A percentile compares a stretch with the other conserved stretches of the same genome.
Evolutionary conservation across 1,140 invertebrate species (phyloP).

Genomic region (Megathymus violae): DNA sequence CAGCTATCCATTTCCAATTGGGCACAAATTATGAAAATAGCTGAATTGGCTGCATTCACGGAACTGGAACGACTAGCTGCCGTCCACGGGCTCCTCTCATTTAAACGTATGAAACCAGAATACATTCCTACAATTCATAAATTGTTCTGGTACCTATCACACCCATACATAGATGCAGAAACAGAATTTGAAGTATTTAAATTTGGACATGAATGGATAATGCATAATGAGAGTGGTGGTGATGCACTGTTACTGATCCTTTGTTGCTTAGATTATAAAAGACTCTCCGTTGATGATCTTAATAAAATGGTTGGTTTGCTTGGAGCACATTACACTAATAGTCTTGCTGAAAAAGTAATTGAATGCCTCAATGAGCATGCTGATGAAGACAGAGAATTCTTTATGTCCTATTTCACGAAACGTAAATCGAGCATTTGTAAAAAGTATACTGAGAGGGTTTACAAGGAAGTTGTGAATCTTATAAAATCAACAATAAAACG

Average conservation of each 20-base stretch:
- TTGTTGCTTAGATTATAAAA: slow-evolving; percentile 65
- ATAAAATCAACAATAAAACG: slow-evolving; percentile 54
- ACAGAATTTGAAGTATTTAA: slow-evolving; percentile 66
- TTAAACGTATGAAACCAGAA: slow-evolving; percentile 64
- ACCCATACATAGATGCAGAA: slow-evolving; percentile 63
- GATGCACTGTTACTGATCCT: slow-evolving; percentile 64
- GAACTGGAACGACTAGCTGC: slow-evolving; percentile 57
- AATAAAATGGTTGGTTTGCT: slow-evolving; percentile 50
- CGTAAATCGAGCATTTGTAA: slow-evolving; percentile 50
- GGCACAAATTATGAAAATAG: slow-evolving; percentile 62
- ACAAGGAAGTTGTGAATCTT: slow-evolving; percentile 57
- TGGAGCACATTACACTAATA: slow-evolving; percentile 49
- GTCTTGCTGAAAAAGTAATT: slow-evolving; percentile 65
- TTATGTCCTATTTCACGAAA: slow-evolving; percentile 31
- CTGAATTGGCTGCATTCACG: slow-evolving; percentile 54
- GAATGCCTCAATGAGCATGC: slow-evolving; percentile 52
- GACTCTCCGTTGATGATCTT: slow-evolving; percentile 49
- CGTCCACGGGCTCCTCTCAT: slow-evolving; percentile 60
- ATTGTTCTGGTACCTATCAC: slow-evolving; percentile 72
- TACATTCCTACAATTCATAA: slow-evolving; percentile 58
- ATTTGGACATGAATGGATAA: slow-evolving; percentile 70
- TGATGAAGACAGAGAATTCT: slow-evolving; percentile 38
- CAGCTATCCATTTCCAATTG: slow-evolving; percentile 59
- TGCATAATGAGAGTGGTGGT: slow-evolving; percentile 52
- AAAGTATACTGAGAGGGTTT: slow-evolving; percentile 65